Conservation (phyloP, 2,888 invertebrate genomes). For the Callosobruchus maculatus region DNA sequence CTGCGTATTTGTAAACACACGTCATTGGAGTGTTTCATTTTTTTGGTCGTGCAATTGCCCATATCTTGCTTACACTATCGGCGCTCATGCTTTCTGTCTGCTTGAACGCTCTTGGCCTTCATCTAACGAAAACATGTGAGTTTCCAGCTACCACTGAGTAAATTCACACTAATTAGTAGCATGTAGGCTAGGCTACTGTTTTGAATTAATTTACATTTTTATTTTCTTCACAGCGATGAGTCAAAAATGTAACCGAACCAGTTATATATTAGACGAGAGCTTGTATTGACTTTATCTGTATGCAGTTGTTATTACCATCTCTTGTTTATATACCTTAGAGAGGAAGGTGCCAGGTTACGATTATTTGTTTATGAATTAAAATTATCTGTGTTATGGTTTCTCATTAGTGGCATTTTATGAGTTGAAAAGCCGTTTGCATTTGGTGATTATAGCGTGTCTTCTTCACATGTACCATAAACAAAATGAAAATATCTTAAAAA, state of each 20-base stretch:
- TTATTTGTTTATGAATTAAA: background rate
- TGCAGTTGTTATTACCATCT: background rate
- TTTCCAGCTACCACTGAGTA: background rate
- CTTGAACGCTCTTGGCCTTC: background rate
- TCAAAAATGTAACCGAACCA: background rate
- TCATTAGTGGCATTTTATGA: background rate
- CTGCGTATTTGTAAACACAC: too few relatives aligned
- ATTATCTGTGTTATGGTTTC: background rate
- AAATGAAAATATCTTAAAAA: too few relatives aligned
- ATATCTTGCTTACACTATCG: background rate
- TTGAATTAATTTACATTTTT: slow-evolving; percentile 3
- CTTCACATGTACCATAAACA: too few relatives aligned
- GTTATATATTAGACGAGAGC: background rate
- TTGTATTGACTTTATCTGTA: background rate
- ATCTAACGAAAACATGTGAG: background rate
- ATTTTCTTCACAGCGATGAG: background rate
- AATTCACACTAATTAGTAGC: background rate
- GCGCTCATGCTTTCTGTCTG: background rate
- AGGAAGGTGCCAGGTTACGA: background rate
- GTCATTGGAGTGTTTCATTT: too few relatives aligned
- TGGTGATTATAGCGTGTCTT: too few relatives aligned
- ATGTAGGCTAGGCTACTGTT: slow-evolving; percentile 3
- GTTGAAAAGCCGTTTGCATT: background rate
- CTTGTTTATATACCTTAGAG: background rate
- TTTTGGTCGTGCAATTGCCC: too few relatives aligned